Percentiles rank a stretch among this genome's conserved stretches.
These are phyloP conservation scores for Martes martes DNA, from an alignment of 2,113 vertebrate genomes.

Conservation along the genomic window DNA sequence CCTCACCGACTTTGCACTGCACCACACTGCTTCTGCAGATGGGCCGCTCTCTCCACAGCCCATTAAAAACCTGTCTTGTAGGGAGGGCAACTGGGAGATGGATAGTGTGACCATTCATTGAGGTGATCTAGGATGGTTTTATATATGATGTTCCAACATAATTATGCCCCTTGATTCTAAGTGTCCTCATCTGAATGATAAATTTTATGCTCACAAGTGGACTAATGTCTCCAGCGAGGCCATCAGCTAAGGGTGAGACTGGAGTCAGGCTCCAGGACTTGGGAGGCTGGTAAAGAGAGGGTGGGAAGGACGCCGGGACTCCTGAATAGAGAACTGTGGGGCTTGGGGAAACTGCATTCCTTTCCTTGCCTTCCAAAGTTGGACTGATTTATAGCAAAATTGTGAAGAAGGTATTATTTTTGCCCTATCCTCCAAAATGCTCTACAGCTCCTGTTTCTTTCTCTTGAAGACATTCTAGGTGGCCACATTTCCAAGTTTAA, in stretches of 20 bases:
- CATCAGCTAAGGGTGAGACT: background rate
- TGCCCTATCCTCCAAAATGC: background rate
- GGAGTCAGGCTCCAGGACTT: background rate
- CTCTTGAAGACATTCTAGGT: background rate
- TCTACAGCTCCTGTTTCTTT: background rate
- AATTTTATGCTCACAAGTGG: background rate
- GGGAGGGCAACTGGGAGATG: background rate
- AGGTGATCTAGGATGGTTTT: background rate
- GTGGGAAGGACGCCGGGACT: background rate
- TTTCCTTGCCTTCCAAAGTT: background rate
- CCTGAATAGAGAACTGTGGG: background rate
- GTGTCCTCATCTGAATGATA: background rate
- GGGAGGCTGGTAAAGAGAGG: background rate
- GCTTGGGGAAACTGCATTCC: background rate
- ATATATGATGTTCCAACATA: background rate
- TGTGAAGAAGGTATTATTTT: background rate
- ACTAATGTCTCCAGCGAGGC: background rate
- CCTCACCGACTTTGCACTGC: background rate
- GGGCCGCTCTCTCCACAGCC: background rate
- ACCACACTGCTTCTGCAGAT: rapidly evolving
- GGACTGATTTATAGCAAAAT: background rate
- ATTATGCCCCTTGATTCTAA: background rate
- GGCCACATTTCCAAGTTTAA: background rate
- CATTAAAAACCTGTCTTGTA: background rate
- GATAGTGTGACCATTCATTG: background rate